phyloP scores from a whole-genome alignment of 2,113 vertebrate genomes.

The Apodemus speciosus region DNA sequence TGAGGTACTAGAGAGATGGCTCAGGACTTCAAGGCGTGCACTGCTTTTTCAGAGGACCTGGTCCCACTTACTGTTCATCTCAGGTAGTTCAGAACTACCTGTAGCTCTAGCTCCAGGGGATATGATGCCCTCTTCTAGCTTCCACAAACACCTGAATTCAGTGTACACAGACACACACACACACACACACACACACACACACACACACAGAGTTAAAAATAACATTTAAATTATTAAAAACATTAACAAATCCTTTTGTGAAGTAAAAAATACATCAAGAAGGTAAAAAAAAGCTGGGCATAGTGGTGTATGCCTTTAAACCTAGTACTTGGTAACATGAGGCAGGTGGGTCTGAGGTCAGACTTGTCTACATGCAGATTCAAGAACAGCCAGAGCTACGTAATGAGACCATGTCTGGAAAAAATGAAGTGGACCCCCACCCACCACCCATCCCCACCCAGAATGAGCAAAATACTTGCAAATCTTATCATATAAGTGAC shows the following conservation, averaged over 20 bases:
- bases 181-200: neutral
- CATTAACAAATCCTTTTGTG: neutral
- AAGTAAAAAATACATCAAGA: neutral
- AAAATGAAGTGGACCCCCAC: neutral
- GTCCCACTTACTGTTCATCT: neutral
- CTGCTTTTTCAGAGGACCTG: neutral
- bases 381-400: neutral
- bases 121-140: neutral
- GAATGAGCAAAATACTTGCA: neutral
- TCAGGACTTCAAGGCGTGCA: neutral
- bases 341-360: neutral
- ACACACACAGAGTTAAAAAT: neutral
- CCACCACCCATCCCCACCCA: too few species aligned
- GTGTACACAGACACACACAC: neutral
- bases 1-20: neutral
- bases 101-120: neutral
- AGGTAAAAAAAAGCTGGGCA: neutral
- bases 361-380: neutral
- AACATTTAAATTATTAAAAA: neutral
- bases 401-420: neutral
- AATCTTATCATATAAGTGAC: neutral
- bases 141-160: too few species aligned
- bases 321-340: neutral
- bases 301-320: neutral
- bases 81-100: neutral